phyloP scores from a whole-genome alignment of 1,140 invertebrate species.

The Tetramorium alpestre region DNA sequence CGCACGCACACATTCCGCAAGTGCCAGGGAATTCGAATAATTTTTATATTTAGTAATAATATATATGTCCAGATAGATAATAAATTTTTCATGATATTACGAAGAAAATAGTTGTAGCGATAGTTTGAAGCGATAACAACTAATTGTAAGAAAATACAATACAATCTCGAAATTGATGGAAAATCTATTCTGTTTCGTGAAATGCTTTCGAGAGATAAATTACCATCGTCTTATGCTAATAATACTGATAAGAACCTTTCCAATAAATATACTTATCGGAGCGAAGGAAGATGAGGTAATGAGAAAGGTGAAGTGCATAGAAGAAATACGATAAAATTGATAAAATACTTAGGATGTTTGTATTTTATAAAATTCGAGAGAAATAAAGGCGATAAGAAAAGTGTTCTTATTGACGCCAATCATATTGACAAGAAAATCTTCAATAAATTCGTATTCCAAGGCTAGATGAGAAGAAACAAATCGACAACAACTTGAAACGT shows the following conservation, averaged over 20 bases:
- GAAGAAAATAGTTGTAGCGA: not conserved
- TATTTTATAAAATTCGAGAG: not conserved
- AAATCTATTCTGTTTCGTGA: not conserved
- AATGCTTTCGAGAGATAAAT: not conserved
- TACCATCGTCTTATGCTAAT: not conserved
- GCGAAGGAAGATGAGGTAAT: not conserved
- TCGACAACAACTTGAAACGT: not conserved
- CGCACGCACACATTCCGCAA: not conserved
- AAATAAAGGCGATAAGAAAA: not conserved
- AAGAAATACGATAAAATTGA: not conserved
- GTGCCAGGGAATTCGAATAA: not conserved
- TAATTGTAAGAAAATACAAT: not conserved
- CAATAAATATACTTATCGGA: not conserved
- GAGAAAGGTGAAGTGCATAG: not conserved
- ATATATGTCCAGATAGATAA: not conserved
- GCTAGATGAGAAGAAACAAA: not conserved
- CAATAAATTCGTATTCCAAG: conserved; percentile 9
- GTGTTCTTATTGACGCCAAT: not conserved
- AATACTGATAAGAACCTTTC: not conserved
- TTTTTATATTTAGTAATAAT: not conserved
- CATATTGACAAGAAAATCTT: not conserved
- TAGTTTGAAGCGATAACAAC: not conserved
- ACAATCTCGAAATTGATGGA: not conserved
- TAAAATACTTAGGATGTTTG: not conserved
- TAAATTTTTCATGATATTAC: not conserved